A percentile compares a stretch with the other conserved stretches of the same genome.
phyloP scores from a whole-genome alignment of 1,140 invertebrate genomes.

The Leptestheria dahalacensis region DNA sequence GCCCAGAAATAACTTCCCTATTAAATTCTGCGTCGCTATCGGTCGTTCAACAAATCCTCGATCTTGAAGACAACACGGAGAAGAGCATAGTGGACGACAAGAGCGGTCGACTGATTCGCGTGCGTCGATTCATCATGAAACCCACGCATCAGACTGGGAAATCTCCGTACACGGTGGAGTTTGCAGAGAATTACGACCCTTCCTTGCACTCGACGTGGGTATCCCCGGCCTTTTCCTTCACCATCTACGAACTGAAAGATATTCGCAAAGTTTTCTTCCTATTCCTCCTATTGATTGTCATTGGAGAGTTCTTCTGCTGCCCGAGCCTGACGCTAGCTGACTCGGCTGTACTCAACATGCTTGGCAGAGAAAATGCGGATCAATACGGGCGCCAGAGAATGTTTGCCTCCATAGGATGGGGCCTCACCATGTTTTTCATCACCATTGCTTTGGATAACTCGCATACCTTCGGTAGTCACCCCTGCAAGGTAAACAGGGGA shows the following conservation, averaged over 20 bases:
- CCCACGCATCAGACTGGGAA: slow-evolving; percentile 31
- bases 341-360: slow-evolving; percentile 75
- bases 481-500: slow-evolving; percentile 6
- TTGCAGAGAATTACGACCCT: slow-evolving; percentile 67
- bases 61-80: slow-evolving; percentile 1
- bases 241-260: slow-evolving; percentile 60
- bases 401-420: slow-evolving; percentile 97
- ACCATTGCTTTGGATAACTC: slow-evolving; percentile 96
- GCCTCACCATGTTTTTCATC: slow-evolving; percentile 94
- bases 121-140: slow-evolving; percentile 12
- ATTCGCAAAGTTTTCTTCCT: slow-evolving; percentile 95
- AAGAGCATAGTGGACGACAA: slow-evolving; percentile 1
- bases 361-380: slow-evolving; percentile 76
- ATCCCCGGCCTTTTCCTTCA: slow-evolving; percentile 78
- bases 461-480: slow-evolving; percentile 56
- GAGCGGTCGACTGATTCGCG: not conserved
- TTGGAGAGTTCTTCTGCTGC: slow-evolving; percentile 94
- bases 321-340: slow-evolving; percentile 95
- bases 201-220: slow-evolving; percentile 59
- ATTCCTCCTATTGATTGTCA: slow-evolving; percentile 72
- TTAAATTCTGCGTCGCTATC: no score
- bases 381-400: slow-evolving; percentile 92
- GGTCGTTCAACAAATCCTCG: not conserved
- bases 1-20: no score
- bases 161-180: slow-evolving; percentile 58